Percentiles rank a stretch among this genome's conserved stretches.
Evolutionary conservation across 1,140 invertebrate species (phyloP).

Genomic region (Vollenhovia emeryi): DNA sequence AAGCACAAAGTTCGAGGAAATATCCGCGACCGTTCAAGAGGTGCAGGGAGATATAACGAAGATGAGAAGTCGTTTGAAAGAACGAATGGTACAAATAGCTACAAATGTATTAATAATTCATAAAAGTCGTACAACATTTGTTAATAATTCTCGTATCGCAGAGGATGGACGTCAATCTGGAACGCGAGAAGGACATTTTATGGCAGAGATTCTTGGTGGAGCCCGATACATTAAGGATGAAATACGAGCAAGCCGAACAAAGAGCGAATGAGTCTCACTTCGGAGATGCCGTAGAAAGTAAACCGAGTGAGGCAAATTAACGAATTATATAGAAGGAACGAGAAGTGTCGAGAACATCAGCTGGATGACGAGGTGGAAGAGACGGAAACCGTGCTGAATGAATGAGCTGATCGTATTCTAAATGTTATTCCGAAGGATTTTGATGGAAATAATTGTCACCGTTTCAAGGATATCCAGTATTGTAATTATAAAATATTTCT

Average conservation of each 20-base stretch:
- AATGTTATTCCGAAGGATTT: too few species aligned
- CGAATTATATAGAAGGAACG: not conserved
- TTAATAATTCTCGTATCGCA: slow-evolving; percentile 63
- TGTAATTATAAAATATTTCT: too few species aligned
- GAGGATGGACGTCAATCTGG: slow-evolving; percentile 74
- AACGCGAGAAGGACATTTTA: slow-evolving; percentile 76
- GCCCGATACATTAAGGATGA: slow-evolving; percentile 75
- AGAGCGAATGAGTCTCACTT: slow-evolving; percentile 50
- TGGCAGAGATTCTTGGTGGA: slow-evolving; percentile 78
- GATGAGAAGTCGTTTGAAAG: slow-evolving; percentile 63
- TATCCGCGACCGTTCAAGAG: slow-evolving; percentile 29
- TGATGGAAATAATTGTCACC: too few species aligned
- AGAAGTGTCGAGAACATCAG: not conserved
- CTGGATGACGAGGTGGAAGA: too few species aligned
- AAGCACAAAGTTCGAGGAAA: slow-evolving; percentile 34
- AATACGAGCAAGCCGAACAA: slow-evolving; percentile 71
- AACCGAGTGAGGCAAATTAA: slow-evolving; percentile 2
- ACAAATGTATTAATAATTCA: not conserved
- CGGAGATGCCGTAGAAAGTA: not conserved
- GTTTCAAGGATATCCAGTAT: too few species aligned
- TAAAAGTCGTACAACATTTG: not conserved
- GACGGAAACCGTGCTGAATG: too few species aligned
- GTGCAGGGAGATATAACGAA: slow-evolving; percentile 53
- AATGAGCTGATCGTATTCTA: too few species aligned
- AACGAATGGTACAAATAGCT: slow-evolving; percentile 60